Percentiles rank a stretch among this genome's conserved stretches.
phyloP scores from a whole-genome alignment of 2,888 invertebrate genomes.

The Lypha dubia region DNA sequence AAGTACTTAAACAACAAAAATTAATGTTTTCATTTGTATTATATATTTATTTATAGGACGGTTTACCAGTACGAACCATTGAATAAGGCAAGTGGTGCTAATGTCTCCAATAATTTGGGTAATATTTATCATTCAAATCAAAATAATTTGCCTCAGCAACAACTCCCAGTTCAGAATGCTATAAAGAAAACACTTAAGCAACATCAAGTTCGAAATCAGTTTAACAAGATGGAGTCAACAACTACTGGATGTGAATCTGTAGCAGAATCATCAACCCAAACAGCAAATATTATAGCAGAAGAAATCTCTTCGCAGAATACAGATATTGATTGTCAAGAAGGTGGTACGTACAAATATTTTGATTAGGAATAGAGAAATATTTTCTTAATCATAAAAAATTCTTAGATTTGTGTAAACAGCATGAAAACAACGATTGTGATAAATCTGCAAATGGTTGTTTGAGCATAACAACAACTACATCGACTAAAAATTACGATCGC shows the following conservation, averaged over 20 bases:
- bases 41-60: slow-evolving; percentile 80
- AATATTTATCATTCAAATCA: slow-evolving; percentile 64
- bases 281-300: slow-evolving; percentile 72
- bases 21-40: no score
- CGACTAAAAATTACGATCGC: slow-evolving; percentile 81
- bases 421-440: slow-evolving; percentile 79
- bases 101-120: slow-evolving; percentile 20
- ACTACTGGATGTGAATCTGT: slow-evolving; percentile 74
- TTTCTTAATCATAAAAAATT: slow-evolving; percentile 61
- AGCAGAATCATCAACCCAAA: slow-evolving; percentile 78
- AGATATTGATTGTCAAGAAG: slow-evolving; percentile 58
- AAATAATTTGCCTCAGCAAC: slow-evolving; percentile 63
- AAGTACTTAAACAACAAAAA: no score
- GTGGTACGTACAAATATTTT: slow-evolving; percentile 26
- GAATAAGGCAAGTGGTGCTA: slow-evolving; percentile 77
- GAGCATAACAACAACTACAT: slow-evolving; percentile 80
- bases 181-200: slow-evolving; percentile 70
- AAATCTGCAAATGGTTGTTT: slow-evolving; percentile 79
- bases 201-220: slow-evolving; percentile 72
- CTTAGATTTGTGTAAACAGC: slow-evolving; percentile 69
- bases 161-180: slow-evolving; percentile 49
- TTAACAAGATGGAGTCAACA: slow-evolving; percentile 52
- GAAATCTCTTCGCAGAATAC: slow-evolving; percentile 56
- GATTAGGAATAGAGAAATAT: not conserved
- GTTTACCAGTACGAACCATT: slow-evolving; percentile 84